A percentile compares a stretch with the other conserved stretches of the same genome.
Conservation (phyloP, 1,140 invertebrate species). For the Thaumatotibia leucotreta region DNA sequence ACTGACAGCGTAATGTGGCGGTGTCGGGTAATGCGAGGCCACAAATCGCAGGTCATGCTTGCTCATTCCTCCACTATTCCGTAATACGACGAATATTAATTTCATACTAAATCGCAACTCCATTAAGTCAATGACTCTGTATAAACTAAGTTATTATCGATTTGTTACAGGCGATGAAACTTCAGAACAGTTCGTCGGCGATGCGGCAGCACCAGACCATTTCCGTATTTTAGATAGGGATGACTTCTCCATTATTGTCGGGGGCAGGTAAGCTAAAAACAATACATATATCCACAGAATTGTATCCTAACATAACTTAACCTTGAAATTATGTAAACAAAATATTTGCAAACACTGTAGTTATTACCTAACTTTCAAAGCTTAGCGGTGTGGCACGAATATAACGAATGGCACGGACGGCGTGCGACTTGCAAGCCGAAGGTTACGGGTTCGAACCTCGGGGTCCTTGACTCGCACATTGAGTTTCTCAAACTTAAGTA, state of each 20-base stretch:
- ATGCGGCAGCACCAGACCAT: slow-evolving; percentile 64
- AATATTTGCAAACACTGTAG: no score
- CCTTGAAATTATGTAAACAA: neutral
- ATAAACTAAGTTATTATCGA: slow-evolving; percentile 27
- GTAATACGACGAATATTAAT: slow-evolving; percentile 11
- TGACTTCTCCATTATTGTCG: slow-evolving; percentile 71
- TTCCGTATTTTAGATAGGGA: slow-evolving; percentile 73
- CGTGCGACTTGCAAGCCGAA: no score
- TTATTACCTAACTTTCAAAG: no score
- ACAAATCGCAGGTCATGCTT: slow-evolving; percentile 19
- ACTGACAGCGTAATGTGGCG: slow-evolving; percentile 13
- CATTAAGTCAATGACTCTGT: slow-evolving; percentile 18
- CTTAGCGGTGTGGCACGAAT: no score
- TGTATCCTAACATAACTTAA: no score
- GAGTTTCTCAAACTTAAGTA: no score
- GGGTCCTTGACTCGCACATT: no score
- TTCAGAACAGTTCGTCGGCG: slow-evolving; percentile 68
- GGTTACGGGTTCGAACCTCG: no score
- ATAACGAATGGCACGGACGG: no score
- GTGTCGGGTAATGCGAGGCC: slow-evolving; percentile 2
- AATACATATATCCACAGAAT: neutral
- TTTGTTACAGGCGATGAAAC: slow-evolving; percentile 72
- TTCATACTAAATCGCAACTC: slow-evolving; percentile 15
- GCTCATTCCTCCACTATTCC: neutral
- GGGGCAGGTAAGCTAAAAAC: slow-evolving; percentile 55